Evolutionary conservation across 92 coral and sea anemone species (phyloP), one percentile per base, ranked within the genome.

Genomic region (Hydrozoanthus gracilis): DNA sequence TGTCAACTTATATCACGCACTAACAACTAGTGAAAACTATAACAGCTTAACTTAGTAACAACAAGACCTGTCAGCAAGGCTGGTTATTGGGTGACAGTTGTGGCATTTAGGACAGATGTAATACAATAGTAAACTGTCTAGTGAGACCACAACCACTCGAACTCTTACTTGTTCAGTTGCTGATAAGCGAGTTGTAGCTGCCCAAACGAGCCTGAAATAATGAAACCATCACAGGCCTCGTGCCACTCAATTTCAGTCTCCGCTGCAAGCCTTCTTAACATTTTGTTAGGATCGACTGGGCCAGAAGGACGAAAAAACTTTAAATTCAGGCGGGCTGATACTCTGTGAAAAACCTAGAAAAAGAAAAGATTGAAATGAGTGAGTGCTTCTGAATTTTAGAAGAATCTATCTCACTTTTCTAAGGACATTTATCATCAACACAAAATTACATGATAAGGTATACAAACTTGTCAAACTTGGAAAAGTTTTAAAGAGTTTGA

Each of bases 331-430:
- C 92, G 92, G 14, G 92, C 92, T 44, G 72, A 16, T 0, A 90
- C 88, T 48, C 61, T 62, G 51, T 54, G 64, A 76, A 87, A 76
- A 56, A 90, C 87, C 92, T 90, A 51, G 13, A 49, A 52, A 47
- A 0, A 3, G 11, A 85, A 44, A 1, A 27, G 13, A 47, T 39
- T 10, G 1, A 49, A 5, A 48, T 45, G 6, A 13, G 61, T 73
- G 13, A 73, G 18, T 4, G 10, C 51, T 71, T 6, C 39, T 27
- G 39, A 27, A 27, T 27, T 27, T 27, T 27, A 27, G 39, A 27
- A 27, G 39, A 50, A 17, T 14, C 8, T 17, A 50, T 4, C 4
- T 10, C 12, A n/a, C 5, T 7, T 3, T 17, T 39, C 20, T 51
- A 15, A 51, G 39, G 39, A 8, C 16, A 27, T 7, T 18, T 10